Evolutionary conservation across 2,888 invertebrate species (phyloP).

Genomic region (Caenorhabditis sp.): DNA sequence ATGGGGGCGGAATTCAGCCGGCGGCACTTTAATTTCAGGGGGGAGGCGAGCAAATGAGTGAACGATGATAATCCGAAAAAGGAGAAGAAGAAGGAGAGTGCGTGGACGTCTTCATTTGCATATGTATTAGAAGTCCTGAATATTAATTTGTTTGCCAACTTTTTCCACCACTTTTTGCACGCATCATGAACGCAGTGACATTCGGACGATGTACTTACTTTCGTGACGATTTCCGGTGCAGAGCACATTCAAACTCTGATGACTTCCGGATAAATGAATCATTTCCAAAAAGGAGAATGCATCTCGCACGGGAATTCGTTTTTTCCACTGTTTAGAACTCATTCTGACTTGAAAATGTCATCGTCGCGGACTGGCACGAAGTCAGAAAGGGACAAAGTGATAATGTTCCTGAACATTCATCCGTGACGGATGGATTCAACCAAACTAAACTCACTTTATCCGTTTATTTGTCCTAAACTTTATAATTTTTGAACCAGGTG

Average conservation of each 20-base stretch:
- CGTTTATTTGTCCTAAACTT: not conserved
- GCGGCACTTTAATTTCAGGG: not conserved
- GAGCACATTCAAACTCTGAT: not conserved
- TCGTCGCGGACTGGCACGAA: too few species aligned
- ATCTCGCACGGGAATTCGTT: too few species aligned
- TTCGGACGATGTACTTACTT: not conserved
- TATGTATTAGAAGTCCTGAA: not conserved
- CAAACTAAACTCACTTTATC: not conserved
- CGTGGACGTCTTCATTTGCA: constrained; percentile 13
- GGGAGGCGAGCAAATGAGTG: not conserved
- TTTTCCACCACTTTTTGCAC: constrained; percentile 13
- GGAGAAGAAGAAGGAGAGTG: not conserved
- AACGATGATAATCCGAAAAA: not conserved
- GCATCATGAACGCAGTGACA: constrained; percentile 27
- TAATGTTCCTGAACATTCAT: not conserved
- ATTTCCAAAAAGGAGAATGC: too few species aligned
- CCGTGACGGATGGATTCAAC: not conserved
- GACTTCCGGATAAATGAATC: not conserved
- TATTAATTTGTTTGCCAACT: constrained; percentile 29
- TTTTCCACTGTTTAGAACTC: too few species aligned
- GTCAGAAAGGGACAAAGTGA: too few species aligned
- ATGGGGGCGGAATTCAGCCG: constrained; percentile 2
- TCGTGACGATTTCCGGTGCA: not conserved
- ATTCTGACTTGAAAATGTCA: too few species aligned
- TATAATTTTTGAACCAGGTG: not conserved